Base-by-base conservation (phyloP, 2,113 vertebrate genomes). In the Tragulus kanchil region DNA sequence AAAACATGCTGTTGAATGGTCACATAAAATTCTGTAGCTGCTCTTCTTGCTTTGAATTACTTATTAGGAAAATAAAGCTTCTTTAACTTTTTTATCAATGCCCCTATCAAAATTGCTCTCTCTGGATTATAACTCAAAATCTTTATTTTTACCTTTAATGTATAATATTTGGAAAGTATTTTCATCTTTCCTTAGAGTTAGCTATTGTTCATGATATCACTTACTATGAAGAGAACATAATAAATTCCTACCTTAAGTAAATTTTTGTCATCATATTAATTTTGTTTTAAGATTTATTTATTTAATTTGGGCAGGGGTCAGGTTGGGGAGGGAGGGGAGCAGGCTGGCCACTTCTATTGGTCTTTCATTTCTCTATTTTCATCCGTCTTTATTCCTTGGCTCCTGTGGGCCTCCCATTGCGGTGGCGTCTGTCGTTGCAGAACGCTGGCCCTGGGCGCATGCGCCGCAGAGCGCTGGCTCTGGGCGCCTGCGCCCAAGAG, bases 101-200 rank as follows among this genome's bases (percentile, higher is more conserved):
- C n/a, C 62, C 17, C 45, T 36, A 73, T 89, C 16, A 90, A 92
- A 96, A 90, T 14, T n/a, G 25, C 58, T 65, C 26, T 82, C 81
- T 59, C 31, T 36, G 21, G 15, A 67, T 65, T 65, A 61, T 67
- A 86, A 82, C 42, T 86, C 82, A 58, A 56, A 50, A 77, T 62
- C 95, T 61, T 61, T 75, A 77, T 48, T 93, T 90, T 86, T 61
- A 86, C n/a, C 31, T 82, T 96, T 64, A 65, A 75, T 54, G 31
- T 82, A 50, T 89, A 93, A 11, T n/a, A 58, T 61, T 89, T 90
- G 50, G 67, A 93, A 95, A 67, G 2, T 25, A 50, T 69, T 79
- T 85, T 79, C 78, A 48, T 88, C 36, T 91, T 78, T 77, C 61
- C n/a, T 81, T 88, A 73, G 59, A 58, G 56, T 56, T 73, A 9